Evolutionary conservation across 2,888 invertebrate species (phyloP).

Genomic region (Melinaea menophilus): DNA sequence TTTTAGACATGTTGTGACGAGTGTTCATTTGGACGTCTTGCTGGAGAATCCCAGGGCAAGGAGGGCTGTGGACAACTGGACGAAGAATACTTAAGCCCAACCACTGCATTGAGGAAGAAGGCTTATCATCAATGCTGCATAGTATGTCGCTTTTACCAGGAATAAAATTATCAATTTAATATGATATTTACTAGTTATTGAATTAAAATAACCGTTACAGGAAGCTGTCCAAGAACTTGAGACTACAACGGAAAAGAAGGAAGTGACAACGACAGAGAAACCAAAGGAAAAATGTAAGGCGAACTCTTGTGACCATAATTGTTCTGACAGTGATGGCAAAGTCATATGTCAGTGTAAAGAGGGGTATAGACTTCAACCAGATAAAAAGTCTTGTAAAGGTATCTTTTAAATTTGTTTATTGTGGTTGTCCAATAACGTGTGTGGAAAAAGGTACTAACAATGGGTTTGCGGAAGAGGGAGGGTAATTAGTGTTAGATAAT

Average conservation of each 20-base stretch:
- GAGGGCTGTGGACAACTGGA: slow-evolving; percentile 45
- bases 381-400: slow-evolving; percentile 67
- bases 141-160: slow-evolving; percentile 41
- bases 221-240: slow-evolving; percentile 52
- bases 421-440: slow-evolving; percentile 16
- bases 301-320: slow-evolving; percentile 59
- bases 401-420: slow-evolving; percentile 24
- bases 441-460: slow-evolving; percentile 24
- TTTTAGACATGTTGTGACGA: slow-evolving; percentile 64
- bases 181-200: not conserved
- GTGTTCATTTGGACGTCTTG: slow-evolving; percentile 53
- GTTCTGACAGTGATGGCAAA: slow-evolving; percentile 52
- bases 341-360: slow-evolving; percentile 54
- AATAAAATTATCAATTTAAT: slow-evolving; percentile 1
- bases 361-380: slow-evolving; percentile 56
- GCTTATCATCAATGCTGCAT: slow-evolving; percentile 59
- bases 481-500: not conserved
- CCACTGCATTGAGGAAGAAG: slow-evolving; percentile 46
- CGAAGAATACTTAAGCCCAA: slow-evolving; percentile 40
- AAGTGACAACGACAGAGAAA: slow-evolving; percentile 38
- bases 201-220: slow-evolving; percentile 36
- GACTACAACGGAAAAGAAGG: slow-evolving; percentile 44
- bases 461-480: not conserved
- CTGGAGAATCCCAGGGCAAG: slow-evolving; percentile 52
- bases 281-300: slow-evolving; percentile 49